Base-by-base conservation (phyloP, 2,797 vertebrate species). In the Orientallactaga sibirica region DNA sequence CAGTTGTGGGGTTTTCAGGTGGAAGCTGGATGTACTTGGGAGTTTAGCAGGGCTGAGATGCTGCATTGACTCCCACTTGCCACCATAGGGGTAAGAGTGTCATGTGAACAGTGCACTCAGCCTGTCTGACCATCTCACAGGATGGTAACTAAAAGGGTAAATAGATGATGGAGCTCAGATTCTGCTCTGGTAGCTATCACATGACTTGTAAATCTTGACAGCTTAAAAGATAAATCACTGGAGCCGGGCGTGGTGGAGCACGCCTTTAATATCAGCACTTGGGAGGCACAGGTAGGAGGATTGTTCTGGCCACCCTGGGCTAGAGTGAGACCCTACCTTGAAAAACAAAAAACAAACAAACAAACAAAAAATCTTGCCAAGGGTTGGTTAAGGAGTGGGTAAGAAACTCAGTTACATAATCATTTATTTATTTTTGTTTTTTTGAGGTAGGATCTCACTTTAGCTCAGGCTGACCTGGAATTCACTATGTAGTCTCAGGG, bases 31-130 rank as follows among this genome's bases (percentile, higher is more conserved):
- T 25, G 25, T 3, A 52, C 19, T 3, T 18, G 22, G 8, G 18
- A 0, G 1, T 29, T 71, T 7, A 83, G 62, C n/a, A 88, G n/a
- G 77, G 27, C 10, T 6, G 16, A 37, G 43, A 43, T 18, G 37
- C 25, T 67, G 66, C 75, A 76, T 25, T 58, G 86, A 71, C 48
- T 43, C 20, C 25, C 10, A 43, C 27, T 61, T 1, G 48, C 67
- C 73, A 37, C 29, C 48, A 66, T 24, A 33, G 55, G 88, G 75
- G 55, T 24, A 78, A 22, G n/a, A 58, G 52, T 18, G n/a, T 77
- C 20, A 3, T 2, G 18, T 0, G 4, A 22, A 12, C 4, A 11
- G 16, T 55, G 75, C 24, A 74, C 41, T 41, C 58, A 0, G 43
- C n/a, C 14, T 81, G 29, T 64, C 43, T 7, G 48, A 29, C 71